These are phyloP conservation scores for Myocastor coypus DNA, from an alignment of 2,113 vertebrate species.

Conservation along the genomic window DNA sequence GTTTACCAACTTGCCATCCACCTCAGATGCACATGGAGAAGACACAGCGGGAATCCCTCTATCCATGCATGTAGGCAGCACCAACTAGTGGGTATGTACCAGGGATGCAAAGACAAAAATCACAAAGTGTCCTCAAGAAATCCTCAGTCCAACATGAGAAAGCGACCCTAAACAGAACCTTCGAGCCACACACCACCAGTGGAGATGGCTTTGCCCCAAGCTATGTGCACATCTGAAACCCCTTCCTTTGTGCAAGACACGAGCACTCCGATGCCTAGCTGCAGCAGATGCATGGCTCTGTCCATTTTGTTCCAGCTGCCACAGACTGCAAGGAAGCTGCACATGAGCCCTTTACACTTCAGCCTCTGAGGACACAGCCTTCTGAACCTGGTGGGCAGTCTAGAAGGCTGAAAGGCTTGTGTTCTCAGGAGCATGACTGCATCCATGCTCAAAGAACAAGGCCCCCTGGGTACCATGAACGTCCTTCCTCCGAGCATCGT, in stretches of 20 bases:
- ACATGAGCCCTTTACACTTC: rapidly evolving
- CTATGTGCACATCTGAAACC: neutral
- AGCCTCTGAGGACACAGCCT: neutral
- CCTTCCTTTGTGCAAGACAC: neutral
- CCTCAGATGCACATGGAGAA: rapidly evolving
- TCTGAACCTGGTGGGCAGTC: neutral
- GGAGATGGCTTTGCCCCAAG: neutral
- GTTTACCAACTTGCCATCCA: rapidly evolving
- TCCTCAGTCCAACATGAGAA: neutral
- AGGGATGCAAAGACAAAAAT: neutral
- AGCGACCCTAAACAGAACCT: neutral
- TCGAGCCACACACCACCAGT: neutral
- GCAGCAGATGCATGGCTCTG: neutral
- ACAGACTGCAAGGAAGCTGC: rapidly evolving
- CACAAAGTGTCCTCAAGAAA: neutral
- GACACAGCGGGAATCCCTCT: neutral
- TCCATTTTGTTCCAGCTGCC: neutral
- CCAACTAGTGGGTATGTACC: no score
- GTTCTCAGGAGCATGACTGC: neutral
- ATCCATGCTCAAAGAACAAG: conserved; percentile 38
- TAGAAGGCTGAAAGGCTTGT: neutral
- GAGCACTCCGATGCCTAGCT: rapidly evolving
- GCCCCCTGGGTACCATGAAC: neutral
- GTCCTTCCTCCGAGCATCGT: neutral
- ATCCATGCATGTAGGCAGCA: neutral